Base-by-base conservation (phyloP, 2,113 vertebrate species). In the Apus apus region DNA sequence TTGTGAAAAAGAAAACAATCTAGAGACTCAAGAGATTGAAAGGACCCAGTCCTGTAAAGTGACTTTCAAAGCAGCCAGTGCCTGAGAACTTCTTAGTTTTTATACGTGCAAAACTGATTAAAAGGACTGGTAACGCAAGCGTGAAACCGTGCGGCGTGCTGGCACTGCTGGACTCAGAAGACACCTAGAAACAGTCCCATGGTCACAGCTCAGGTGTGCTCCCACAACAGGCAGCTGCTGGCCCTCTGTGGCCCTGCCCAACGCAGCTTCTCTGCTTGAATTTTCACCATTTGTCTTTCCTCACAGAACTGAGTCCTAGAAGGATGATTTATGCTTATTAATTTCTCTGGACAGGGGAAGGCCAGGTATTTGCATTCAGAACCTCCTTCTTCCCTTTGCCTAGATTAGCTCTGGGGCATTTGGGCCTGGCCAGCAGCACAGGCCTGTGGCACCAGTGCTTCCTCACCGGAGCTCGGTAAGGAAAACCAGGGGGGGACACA, bases 291-390 rank as follows among this genome's bases (percentile, higher is more conserved):
- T 78, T 73, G 74, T 84, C 77, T 78, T 81, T 88, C 85, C 92
- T 95, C 96, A 95, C 90, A 97, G 95, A 92, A 96, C 95, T 96
- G 96, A 95, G 93, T 96, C 93, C 87, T 85, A 83, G 32, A 93
- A 96, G n/a, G 50, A 88, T 90, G 83, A 96, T 94, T 96, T 88
- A 68, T 48, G 82, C 32, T 86, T 92, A 90, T 93, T 67, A 84
- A 96, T 68, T 73, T 90, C 65, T 93, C 76, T 93, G 85, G 94
- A 94, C 56, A 95, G 79, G 61, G 67, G 92, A 92, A 88, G 91
- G 73, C 45, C 68, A 96, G 34, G 57, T 77, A 77, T 95, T 88
- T 91, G 43, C 66, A 88, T 76, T 84, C 53, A 90, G 86, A 92
- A 95, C 8, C 38, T 88, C 80, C 67, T 62, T 91, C 57, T 87